Conservation (phyloP, 2,888 invertebrate genomes). For the Amiota communis region DNA sequence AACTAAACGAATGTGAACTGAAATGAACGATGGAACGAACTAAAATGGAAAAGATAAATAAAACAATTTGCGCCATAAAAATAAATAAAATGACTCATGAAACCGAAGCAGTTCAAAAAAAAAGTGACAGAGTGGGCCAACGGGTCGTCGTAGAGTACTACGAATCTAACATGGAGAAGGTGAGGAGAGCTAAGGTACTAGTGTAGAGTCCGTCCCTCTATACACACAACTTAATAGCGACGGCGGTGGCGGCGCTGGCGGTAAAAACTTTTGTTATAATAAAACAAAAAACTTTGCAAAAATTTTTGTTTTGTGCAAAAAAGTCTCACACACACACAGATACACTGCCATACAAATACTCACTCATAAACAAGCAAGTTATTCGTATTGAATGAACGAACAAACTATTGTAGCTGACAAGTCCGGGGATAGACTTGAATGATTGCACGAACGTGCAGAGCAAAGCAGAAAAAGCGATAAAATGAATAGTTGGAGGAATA, state of each 20-base stretch:
- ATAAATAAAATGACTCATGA: constrained; percentile 39
- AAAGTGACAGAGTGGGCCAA: neutral
- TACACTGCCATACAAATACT: constrained; percentile 1
- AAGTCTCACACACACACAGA: neutral
- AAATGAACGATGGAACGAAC: constrained; percentile 12
- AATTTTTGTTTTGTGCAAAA: constrained; percentile 14
- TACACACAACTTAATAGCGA: neutral
- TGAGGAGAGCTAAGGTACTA: too few relatives aligned
- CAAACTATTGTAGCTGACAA: constrained; percentile 12
- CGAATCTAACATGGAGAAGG: too few relatives aligned
- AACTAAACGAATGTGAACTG: constrained; percentile 6
- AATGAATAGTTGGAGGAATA: neutral
- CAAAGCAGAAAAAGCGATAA: constrained; percentile 5
- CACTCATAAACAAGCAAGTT: neutral
- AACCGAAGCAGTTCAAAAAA: constrained; percentile 31
- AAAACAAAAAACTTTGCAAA: constrained; percentile 18
- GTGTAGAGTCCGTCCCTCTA: too few relatives aligned
- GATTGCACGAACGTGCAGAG: neutral
- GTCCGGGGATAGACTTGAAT: neutral
- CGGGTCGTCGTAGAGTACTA: too few relatives aligned
- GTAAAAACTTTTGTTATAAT: constrained; percentile 4
- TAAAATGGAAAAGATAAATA: constrained; percentile 43
- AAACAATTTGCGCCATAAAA: constrained; percentile 54
- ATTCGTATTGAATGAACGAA: neutral
- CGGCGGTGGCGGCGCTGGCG: neutral